A percentile compares a stretch with the other conserved stretches of the same genome.
Conservation (phyloP, 2,797 vertebrate species). For the Neoniphon sammara region DNA sequence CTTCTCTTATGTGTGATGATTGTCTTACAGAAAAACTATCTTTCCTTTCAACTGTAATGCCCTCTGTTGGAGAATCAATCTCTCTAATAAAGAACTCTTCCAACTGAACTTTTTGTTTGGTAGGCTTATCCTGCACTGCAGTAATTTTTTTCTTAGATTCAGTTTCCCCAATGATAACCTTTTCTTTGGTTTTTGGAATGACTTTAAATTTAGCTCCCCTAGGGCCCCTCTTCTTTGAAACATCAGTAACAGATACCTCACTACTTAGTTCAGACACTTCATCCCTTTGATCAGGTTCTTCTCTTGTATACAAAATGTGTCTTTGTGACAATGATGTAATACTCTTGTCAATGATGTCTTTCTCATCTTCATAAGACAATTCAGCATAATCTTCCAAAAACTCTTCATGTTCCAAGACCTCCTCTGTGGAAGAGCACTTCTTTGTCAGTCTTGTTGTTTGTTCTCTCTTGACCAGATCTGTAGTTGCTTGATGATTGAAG, state of each 20-base stretch:
- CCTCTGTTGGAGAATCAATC: neutral
- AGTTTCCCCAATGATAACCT: neutral
- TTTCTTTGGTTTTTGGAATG: constrained; percentile 12
- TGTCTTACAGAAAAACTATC: neutral
- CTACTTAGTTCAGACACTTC: constrained; percentile 8
- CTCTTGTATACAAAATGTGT: constrained; percentile 8
- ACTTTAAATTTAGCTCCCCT: neutral
- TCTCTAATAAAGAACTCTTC: constrained; percentile 13
- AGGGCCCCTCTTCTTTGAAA: constrained; percentile 38
- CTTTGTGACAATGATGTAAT: constrained; percentile 17
- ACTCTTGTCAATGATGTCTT: neutral
- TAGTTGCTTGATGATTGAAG: constrained; percentile 32
- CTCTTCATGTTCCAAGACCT: constrained; percentile 9
- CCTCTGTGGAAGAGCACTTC: neutral
- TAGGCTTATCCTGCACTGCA: constrained; percentile 5
- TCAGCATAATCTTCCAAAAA: constrained; percentile 12
- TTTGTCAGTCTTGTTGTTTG: constrained; percentile 16
- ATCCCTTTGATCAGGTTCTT: constrained; percentile 7
- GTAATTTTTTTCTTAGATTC: constrained; percentile 1
- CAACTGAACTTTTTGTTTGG: neutral
- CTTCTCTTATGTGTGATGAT: neutral
- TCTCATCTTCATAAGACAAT: constrained; percentile 16
- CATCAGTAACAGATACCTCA: constrained; percentile 69
- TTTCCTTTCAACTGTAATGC: neutral
- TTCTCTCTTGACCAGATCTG: constrained; percentile 24